phyloP scores from a whole-genome alignment of 2,888 invertebrate species.

The Deroplatys truncata region DNA sequence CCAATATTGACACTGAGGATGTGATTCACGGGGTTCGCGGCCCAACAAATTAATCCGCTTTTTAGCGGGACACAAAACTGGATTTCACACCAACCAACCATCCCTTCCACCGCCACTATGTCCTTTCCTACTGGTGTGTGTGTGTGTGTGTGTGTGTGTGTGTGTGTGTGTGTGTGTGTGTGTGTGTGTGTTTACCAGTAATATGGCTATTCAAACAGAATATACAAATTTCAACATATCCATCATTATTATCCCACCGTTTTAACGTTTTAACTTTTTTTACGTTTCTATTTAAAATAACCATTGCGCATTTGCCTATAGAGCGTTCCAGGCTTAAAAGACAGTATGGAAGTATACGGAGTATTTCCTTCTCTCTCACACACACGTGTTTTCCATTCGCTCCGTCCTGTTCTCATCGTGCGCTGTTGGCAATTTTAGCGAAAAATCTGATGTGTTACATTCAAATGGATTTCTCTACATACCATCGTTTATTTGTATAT shows the following conservation, averaged over 20 bases:
- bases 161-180: neutral
- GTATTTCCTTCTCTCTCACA: too few relatives aligned
- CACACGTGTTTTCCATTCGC: too few relatives aligned
- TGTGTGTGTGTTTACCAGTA: neutral
- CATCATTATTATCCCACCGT: neutral
- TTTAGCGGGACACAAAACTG: constrained; percentile 20
- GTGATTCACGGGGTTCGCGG: constrained; percentile 19
- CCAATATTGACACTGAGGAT: constrained; percentile 26
- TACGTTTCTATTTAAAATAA: constrained; percentile 7
- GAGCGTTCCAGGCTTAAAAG: too few relatives aligned
- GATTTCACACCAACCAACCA: neutral
- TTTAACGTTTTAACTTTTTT: constrained; percentile 6
- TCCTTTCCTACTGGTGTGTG: neutral
- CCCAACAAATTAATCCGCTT: constrained; percentile 24
- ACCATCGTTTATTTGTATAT: too few relatives aligned
- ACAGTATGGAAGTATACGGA: too few relatives aligned
- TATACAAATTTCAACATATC: constrained; percentile 16
- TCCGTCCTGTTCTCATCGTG: too few relatives aligned
- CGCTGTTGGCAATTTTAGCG: too few relatives aligned
- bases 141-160: neutral
- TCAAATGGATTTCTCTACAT: too few relatives aligned
- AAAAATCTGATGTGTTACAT: too few relatives aligned
- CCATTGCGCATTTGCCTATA: neutral
- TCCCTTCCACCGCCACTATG: neutral
- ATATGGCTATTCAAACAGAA: constrained; percentile 6